Base-by-base conservation (phyloP, 2,888 invertebrate species). In the Ceramica pisi region DNA sequence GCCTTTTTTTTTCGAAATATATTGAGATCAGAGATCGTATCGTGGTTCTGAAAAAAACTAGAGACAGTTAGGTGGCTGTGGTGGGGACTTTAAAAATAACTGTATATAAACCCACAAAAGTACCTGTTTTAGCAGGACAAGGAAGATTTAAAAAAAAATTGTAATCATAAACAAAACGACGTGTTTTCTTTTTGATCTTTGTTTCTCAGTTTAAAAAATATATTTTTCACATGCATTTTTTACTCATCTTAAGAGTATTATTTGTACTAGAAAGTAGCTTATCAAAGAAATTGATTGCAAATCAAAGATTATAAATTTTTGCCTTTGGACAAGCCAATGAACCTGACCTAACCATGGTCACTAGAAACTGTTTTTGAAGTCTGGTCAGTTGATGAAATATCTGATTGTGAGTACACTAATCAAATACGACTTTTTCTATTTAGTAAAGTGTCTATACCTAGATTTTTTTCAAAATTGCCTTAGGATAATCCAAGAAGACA, bases 21-120 rank as follows among this genome's bases (percentile, higher is more conserved):
- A 50, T 78, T 67, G 53, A 55, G 79, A 31, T 60, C 79, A 60
- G 21, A 77, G 66, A 67, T 72, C 55, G 46, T 67, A 55, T 55
- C 62, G 38, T 72, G 60, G 12, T 46, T 59, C n/a, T 41, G 44
- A 50, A 78, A 76, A 68, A 75, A 75, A 72, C 7, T 26, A 35
- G 23, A 46, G 21, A 51, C 57, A 71, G 57, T 4, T 50, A 51
- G 5, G 21, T 69, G 9, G 19, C 14, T 75, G 19, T 14, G 38
- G 35, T 51, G 56, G 57, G 21, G 10, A 63, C 7, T 26, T 41
- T 6, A 51, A 66, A 53, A 55, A 51, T 53, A 59, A 46, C 62
- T 10, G 61, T 71, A 48, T 38, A 41, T 23, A 0, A 21, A 66
- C 14, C 48, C 19, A 57, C 19, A 41, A 38, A 44, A 19, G 4